phyloP scores from a whole-genome alignment of 1,140 invertebrate genomes.

The Drosophila mojavensis region DNA sequence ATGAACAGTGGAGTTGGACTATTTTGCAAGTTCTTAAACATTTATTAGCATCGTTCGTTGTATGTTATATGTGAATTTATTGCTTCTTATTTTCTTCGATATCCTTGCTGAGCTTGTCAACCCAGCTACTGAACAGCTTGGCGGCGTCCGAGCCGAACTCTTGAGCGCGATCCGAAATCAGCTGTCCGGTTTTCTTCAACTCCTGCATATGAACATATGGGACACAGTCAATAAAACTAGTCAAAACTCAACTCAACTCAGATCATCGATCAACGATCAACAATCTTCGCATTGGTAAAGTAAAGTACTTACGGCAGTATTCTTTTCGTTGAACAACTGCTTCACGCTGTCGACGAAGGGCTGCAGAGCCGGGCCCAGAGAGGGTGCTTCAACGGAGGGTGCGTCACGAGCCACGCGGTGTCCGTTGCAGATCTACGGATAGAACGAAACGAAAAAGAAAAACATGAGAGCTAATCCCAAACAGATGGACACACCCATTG shows the following conservation, averaged over 20 bases:
- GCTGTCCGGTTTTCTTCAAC: background rate
- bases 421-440: slow-evolving; percentile 44
- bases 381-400: background rate
- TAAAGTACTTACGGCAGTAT: background rate
- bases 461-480: too few relatives aligned
- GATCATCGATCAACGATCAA: background rate
- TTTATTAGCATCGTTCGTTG: slow-evolving; percentile 32
- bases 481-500: background rate
- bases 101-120: background rate
- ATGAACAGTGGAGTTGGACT: background rate
- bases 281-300: background rate
- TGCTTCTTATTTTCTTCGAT: background rate
- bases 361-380: background rate
- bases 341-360: background rate
- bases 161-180: too few relatives aligned
- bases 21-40: slow-evolving; percentile 32
- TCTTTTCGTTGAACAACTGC: background rate
- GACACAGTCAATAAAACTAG: background rate
- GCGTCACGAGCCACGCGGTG: slow-evolving; percentile 39
- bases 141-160: background rate
- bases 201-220: background rate
- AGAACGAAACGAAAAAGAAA: background rate
- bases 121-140: background rate
- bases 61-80: background rate
- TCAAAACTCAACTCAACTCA: background rate